These are phyloP conservation scores for Callaeas wilsoni DNA, from an alignment of 2,113 vertebrate genomes.

Conservation along the genomic window DNA sequence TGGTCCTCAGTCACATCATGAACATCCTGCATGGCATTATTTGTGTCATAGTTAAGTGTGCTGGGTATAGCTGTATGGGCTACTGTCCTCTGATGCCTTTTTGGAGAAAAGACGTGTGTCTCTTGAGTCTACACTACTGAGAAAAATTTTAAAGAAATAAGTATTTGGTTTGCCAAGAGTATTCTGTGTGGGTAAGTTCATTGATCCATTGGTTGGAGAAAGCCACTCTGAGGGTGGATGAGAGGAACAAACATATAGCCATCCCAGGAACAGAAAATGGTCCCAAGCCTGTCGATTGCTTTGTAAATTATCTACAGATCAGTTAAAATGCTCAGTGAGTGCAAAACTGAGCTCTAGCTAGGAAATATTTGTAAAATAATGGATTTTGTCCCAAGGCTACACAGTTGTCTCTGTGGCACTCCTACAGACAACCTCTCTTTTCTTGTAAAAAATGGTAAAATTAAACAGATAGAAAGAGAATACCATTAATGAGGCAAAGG, in stretches of 20 bases:
- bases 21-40: neutral
- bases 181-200: neutral
- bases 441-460: neutral
- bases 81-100: neutral
- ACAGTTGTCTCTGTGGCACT: rapidly evolving
- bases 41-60: neutral
- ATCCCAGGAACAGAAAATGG: neutral
- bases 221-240: neutral
- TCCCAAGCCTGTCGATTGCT: neutral
- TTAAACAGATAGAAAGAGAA: neutral
- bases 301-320: neutral
- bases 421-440: neutral
- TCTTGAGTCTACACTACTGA: neutral
- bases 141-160: neutral
- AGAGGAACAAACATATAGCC: neutral
- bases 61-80: neutral
- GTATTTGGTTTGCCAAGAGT: neutral
- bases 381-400: neutral
- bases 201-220: neutral
- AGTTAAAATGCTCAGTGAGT: neutral
- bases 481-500: neutral
- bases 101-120: neutral
- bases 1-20: neutral
- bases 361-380: neutral
- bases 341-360: neutral